Evolutionary conservation across 2,888 invertebrate genomes (phyloP), one percentile per base, ranked within the genome.

Genomic region (Xanthorhoe designata): DNA sequence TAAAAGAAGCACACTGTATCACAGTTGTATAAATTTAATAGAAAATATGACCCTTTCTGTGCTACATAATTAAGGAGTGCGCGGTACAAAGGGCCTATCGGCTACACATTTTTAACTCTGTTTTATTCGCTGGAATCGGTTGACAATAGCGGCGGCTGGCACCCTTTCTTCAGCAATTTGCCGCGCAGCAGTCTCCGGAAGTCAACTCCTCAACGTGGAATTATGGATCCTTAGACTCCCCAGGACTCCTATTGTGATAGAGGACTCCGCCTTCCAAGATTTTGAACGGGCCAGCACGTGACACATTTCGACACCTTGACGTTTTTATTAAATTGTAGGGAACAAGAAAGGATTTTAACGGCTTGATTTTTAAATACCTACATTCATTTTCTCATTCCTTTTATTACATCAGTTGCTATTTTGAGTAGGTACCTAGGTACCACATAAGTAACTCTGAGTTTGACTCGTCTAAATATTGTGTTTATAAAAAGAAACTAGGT

Each of bases 41-140:
- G 91, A 92, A 92, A 92, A 92, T 90, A 88, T 92, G 92, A 92
- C 93, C 93, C 93, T 91, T 93, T 90, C 89, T 87, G 90, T 91
- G 91, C 89, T 81, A 88, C 82, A 90, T 93, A 93, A 93, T 93
- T 92, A 89, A 90, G 86, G 92, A 91, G 93, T 90, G 86, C 87
- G 89, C 87, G 75, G 82, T 74, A 92, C 91, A 92, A 92, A 87
- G 82, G 78, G 82, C 77, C 86, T 86, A 91, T 92, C 91, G 86
- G 90, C 91, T 85, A 91, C 91, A 89, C 82, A 83, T 88, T 89
- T 86, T 86, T 87, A 89, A 88, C 87, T 84, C 78, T 88, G 85
- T 90, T 91, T 92, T 92, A 86, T 92, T 82, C 90, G 86, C 85
- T 85, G 85, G 83, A 92, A 93, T 92, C 93, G 93, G 91, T 91